Evolutionary conservation across 2,888 invertebrate genomes (phyloP).

Genomic region (Amiota communis): DNA sequence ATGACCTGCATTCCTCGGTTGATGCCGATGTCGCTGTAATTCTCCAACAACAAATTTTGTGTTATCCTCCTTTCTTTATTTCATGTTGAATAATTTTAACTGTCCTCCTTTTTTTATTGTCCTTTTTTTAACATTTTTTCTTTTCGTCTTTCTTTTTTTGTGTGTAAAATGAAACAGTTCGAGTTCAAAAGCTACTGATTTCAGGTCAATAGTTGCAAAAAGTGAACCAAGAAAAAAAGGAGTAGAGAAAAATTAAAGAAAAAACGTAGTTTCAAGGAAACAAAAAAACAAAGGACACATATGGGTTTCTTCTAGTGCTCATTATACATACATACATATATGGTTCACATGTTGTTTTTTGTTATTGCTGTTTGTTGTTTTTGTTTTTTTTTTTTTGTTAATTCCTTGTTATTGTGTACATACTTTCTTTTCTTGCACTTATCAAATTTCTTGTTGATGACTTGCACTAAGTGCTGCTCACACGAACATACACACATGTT

Average conservation of each 20-base stretch:
- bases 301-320: too few species aligned
- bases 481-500: background rate
- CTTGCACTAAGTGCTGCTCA: conserved; percentile 49
- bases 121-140: conserved; percentile 26
- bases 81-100: conserved; percentile 17
- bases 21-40: background rate
- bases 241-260: conserved; percentile 6
- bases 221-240: conserved; percentile 25
- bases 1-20: conserved; percentile 29
- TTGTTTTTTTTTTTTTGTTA: conserved; percentile 6
- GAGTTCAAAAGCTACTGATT: conserved; percentile 52
- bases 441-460: conserved; percentile 63
- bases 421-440: conserved; percentile 42
- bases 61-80: background rate
- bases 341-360: background rate
- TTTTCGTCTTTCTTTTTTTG: conserved; percentile 18
- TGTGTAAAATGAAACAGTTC: conserved; percentile 59
- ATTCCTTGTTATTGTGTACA: background rate
- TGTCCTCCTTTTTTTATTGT: background rate
- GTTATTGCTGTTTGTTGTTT: background rate
- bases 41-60: background rate
- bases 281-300: too few species aligned
- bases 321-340: too few species aligned
- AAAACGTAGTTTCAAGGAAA: background rate
- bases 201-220: conserved; percentile 57